These are phyloP conservation scores for Galerucella pusilla DNA, from an alignment of 2,888 invertebrate genomes.

Conservation along the genomic window DNA sequence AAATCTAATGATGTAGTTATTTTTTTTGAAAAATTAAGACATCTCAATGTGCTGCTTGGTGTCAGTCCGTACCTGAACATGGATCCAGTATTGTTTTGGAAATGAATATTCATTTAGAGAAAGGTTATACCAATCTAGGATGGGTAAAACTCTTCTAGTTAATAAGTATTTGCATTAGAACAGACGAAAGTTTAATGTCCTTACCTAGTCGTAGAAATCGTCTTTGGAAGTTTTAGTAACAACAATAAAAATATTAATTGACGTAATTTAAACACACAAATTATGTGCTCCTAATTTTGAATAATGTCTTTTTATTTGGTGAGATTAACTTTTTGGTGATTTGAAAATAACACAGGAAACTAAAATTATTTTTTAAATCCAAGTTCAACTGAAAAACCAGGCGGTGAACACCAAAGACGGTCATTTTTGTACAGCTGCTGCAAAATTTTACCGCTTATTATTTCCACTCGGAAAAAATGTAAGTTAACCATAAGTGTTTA, in stretches of 20 bases:
- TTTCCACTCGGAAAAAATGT: not conserved
- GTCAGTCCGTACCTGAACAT: slow-evolving; percentile 23
- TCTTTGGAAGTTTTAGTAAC: slow-evolving; percentile 12
- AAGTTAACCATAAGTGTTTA: no score
- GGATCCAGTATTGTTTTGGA: slow-evolving; percentile 30
- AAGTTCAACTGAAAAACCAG: not conserved
- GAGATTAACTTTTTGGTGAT: no score
- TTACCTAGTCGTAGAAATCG: slow-evolving; percentile 19
- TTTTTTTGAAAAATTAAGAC: not conserved
- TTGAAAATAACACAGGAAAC: not conserved
- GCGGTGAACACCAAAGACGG: not conserved
- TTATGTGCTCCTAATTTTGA: not conserved
- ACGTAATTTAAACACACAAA: not conserved
- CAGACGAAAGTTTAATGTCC: slow-evolving; percentile 41
- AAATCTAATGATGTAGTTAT: not conserved
- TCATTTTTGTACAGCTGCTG: not conserved
- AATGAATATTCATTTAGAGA: slow-evolving; percentile 46
- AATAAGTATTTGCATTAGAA: slow-evolving; percentile 45
- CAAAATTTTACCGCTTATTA: not conserved
- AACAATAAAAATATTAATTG: not conserved
- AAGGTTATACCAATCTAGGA: slow-evolving; percentile 49
- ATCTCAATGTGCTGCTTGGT: slow-evolving; percentile 5
- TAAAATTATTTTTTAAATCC: not conserved
- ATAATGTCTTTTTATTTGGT: no score
- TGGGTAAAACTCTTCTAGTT: slow-evolving; percentile 46